Evolutionary conservation across 1,140 invertebrate genomes (phyloP), one percentile per base, ranked within the genome.

Genomic region (Thaumetopoea pityocampa): DNA sequence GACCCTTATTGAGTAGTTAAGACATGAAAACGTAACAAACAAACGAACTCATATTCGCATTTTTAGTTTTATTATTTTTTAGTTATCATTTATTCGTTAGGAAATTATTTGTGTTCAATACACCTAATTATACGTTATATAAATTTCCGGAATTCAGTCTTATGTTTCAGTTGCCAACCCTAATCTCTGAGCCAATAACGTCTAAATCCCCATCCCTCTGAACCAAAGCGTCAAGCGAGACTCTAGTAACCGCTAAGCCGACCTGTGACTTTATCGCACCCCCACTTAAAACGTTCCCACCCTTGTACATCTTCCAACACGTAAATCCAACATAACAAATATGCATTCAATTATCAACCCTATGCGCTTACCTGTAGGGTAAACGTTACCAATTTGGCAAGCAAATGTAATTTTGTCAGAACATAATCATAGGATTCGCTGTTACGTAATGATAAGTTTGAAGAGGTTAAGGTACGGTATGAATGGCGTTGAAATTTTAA

Each of bases 171-270:
- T 5, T 32, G 43, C 0, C 60, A 77, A 51, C 72, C 72, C 69
- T 77, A 66, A 6, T n/a, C 45, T 20, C 28, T 37, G 12, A 52
- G 49, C 55, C 61, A 64, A 71, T 60, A 62, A 51, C 53, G 52
- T 51, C 47, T 45, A 67, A 69, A 70, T 60, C 62, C 68, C 68
- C 65, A 69, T 69, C 63, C 60, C 46, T 54, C 55, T 53, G 51
- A 55, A 68, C 61, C 73, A 60, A 40, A 67, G 67, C 70, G 68
- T 70, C 70, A 70, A 78, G 71, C 71, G 69, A 51, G 56, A 76
- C 69, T 61, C 61, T 66, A 51, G 70, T 72, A 70, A 74, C 73
- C 73, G 67, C 74, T 76, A 73, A 69, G 69, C 68, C 47, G 51
- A 67, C 64, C 71, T 76, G 72, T 74, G 62, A 78, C 71, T 67